Percentiles rank a stretch among this genome's conserved stretches.
Evolutionary conservation across 2,888 invertebrate species (phyloP).

Genomic region (Thyatira batis): DNA sequence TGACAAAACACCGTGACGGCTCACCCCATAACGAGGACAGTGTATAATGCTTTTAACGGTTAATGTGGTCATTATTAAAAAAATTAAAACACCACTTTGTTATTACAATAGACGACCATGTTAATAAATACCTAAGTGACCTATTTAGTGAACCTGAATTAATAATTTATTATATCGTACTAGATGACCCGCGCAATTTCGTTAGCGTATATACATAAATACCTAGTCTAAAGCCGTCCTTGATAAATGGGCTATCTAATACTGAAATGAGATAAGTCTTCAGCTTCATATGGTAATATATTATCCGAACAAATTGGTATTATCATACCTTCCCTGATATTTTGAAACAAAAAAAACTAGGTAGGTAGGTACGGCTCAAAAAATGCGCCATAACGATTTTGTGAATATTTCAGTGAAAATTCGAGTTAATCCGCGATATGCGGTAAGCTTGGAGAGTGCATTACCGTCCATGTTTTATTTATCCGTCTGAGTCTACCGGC

Average conservation of each 20-base stretch:
- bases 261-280: too few relatives aligned
- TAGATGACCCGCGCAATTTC: too few relatives aligned
- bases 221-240: too few relatives aligned
- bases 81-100: constrained; percentile 22
- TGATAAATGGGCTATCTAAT: too few relatives aligned
- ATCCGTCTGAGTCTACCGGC: constrained; percentile 56
- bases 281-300: too few relatives aligned
- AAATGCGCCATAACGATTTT: constrained; percentile 9
- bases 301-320: too few relatives aligned
- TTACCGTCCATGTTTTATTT: constrained; percentile 71
- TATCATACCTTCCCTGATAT: too few relatives aligned
- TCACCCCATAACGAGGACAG: constrained; percentile 43
- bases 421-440: constrained; percentile 27
- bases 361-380: not conserved
- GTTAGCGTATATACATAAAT: too few relatives aligned
- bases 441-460: constrained; percentile 56
- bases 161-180: not conserved
- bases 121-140: not conserved
- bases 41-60: constrained; percentile 49
- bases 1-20: constrained; percentile 45
- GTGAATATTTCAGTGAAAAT: constrained; percentile 32
- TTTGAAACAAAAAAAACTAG: not conserved
- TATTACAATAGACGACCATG: not conserved
- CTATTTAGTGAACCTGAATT: not conserved
- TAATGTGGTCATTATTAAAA: constrained; percentile 52